Evolutionary conservation across 2,113 vertebrate genomes (phyloP).

Genomic region (Seriola rivoliana): DNA sequence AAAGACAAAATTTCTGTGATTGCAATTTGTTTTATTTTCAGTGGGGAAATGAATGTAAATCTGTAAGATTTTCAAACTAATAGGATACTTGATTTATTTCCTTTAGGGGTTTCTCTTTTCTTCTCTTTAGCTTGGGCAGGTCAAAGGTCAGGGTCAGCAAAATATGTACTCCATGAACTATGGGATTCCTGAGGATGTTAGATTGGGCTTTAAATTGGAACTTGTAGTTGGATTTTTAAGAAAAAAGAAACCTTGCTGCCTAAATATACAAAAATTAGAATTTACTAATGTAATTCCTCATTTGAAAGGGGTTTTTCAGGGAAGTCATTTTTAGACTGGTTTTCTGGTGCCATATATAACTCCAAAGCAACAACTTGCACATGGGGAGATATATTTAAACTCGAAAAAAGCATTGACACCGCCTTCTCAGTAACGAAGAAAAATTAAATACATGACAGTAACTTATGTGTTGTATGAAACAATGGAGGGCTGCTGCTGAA

Average conservation of each 20-base stretch:
- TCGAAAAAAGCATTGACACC: neutral
- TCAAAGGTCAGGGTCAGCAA: neutral
- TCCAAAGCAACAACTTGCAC: neutral
- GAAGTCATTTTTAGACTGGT: neutral
- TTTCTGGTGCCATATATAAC: neutral
- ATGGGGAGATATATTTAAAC: neutral
- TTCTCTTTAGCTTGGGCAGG: neutral
- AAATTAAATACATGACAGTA: neutral
- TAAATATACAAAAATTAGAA: neutral
- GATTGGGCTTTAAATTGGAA: neutral
- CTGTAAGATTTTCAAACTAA: neutral
- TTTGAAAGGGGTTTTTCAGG: neutral
- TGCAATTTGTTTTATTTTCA: neutral
- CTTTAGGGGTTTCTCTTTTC: neutral
- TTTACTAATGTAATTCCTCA: neutral
- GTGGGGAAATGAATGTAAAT: neutral
- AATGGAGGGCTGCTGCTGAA: constrained; percentile 9
- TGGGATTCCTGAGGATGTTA: neutral
- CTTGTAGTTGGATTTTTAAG: neutral
- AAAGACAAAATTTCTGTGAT: constrained; percentile 36
- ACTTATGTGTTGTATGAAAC: constrained; percentile 9
- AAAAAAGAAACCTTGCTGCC: neutral
- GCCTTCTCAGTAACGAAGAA: neutral
- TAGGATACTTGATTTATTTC: neutral
- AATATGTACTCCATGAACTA: neutral